Evolutionary conservation across 2,888 invertebrate genomes (phyloP).

Genomic region (Gandaritis pyraliata): DNA sequence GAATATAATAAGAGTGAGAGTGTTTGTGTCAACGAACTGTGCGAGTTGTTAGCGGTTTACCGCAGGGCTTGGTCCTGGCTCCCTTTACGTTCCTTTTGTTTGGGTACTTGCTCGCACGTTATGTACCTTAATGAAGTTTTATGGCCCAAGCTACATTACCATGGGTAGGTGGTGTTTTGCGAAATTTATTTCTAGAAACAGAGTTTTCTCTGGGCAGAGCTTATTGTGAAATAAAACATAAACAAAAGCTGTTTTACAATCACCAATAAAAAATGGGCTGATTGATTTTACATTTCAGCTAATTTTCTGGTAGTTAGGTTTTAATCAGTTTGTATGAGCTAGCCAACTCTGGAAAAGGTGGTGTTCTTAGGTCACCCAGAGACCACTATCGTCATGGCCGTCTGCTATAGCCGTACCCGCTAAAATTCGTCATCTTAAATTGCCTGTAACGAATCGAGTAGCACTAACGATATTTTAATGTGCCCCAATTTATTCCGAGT

Average conservation of each 20-base stretch:
- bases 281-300: neutral
- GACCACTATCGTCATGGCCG: neutral
- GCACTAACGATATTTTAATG: neutral
- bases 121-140: constrained; percentile 49
- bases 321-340: too few species aligned
- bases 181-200: constrained; percentile 29
- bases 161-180: constrained; percentile 4
- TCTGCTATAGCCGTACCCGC: neutral
- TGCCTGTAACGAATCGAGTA: neutral
- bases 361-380: neutral
- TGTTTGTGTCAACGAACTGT: constrained; percentile 60
- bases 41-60: constrained; percentile 62
- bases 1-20: constrained; percentile 56
- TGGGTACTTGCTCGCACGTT: constrained; percentile 47
- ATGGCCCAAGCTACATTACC: constrained; percentile 28
- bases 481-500: neutral
- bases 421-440: neutral
- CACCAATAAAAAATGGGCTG: neutral
- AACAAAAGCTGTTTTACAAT: too few species aligned
- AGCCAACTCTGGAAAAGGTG: neutral
- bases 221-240: neutral
- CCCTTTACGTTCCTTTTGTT: constrained; percentile 50
- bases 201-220: neutral
- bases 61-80: constrained; percentile 57
- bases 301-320: too few species aligned